phyloP scores from a whole-genome alignment of 2,888 invertebrate species.

The Hymenopus coronatus region DNA sequence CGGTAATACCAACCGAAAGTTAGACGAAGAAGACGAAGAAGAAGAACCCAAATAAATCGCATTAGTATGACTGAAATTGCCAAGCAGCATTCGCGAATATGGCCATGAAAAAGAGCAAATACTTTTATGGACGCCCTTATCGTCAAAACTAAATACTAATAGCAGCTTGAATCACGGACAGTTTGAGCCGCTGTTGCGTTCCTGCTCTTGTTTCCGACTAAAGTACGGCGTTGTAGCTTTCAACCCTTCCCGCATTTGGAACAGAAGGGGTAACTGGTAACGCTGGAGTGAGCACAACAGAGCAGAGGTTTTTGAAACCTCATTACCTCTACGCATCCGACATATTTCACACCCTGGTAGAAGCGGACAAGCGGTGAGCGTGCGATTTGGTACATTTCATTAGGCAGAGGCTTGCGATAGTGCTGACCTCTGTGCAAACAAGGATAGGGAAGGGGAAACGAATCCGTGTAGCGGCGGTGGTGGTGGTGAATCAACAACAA shows the following conservation, averaged over 20 bases:
- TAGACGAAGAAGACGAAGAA: no score
- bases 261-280: background rate
- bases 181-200: background rate
- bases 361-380: background rate
- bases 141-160: no score
- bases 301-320: background rate
- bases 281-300: background rate
- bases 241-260: background rate
- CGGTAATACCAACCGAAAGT: no score
- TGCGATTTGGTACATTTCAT: conserved; percentile 12
- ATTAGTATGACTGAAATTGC: no score
- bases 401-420: background rate
- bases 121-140: no score
- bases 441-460: background rate
- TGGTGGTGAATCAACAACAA: conserved; percentile 1
- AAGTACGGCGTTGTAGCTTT: background rate
- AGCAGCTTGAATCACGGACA: no score
- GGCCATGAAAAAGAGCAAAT: no score
- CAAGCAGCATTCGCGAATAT: no score
- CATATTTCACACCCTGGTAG: conserved; percentile 13
- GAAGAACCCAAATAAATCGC: no score
- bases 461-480: background rate
- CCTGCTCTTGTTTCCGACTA: background rate
- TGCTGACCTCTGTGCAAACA: conserved; percentile 4
- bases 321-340: background rate